Evolutionary conservation across 2,113 vertebrate genomes (phyloP).

Genomic region (Gulo gulo): DNA sequence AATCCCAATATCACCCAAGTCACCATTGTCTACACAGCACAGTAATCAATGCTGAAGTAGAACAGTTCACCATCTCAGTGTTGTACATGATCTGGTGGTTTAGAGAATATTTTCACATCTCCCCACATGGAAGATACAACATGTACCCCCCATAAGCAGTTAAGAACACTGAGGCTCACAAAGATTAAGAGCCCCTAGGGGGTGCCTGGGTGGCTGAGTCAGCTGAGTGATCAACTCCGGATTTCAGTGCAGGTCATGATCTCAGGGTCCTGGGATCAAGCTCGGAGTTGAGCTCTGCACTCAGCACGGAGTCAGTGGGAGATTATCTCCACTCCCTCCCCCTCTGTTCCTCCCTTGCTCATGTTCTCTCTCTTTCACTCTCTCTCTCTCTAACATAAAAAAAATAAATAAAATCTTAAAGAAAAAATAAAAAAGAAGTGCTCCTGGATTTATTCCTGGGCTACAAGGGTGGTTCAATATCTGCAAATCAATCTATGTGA

Average conservation of each 20-base stretch:
- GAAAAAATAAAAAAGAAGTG: neutral
- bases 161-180: neutral
- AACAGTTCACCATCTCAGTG: neutral
- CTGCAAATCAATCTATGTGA: too few relatives aligned
- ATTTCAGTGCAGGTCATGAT: neutral
- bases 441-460: neutral
- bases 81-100: neutral
- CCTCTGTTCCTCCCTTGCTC: neutral
- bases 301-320: neutral
- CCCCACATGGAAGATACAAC: neutral
- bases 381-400: neutral
- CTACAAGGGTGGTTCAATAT: too few relatives aligned
- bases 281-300: rapidly evolving
- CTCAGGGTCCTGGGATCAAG: neutral
- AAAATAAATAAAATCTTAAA: neutral
- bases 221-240: neutral
- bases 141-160: neutral
- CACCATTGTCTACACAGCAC: neutral
- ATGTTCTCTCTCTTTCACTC: neutral
- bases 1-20: neutral
- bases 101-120: neutral
- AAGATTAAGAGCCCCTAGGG: neutral
- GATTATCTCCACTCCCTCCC: neutral
- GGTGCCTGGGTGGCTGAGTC: neutral
- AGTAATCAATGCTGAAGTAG: neutral